Evolutionary conservation across 2,113 vertebrate genomes (phyloP).

Genomic region (Cyanoliseus patagonus): DNA sequence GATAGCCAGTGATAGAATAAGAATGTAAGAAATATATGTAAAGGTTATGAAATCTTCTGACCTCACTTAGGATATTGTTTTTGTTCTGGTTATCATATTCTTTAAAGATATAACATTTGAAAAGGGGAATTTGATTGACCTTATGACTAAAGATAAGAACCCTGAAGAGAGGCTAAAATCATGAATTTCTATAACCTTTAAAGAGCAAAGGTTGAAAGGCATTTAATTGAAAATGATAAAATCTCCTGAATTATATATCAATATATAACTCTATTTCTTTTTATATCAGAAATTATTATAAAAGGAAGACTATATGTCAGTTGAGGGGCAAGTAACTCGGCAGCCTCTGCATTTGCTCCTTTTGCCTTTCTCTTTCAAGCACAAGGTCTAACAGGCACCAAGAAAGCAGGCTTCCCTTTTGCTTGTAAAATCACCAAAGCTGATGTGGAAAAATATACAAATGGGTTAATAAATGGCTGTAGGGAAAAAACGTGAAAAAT

Average conservation of each 20-base stretch:
- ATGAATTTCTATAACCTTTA: slow-evolving; percentile 70
- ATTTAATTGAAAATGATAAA: slow-evolving; percentile 68
- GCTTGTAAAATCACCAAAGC: not conserved
- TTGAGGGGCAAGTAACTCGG: not conserved
- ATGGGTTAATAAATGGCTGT: not conserved
- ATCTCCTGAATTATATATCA: slow-evolving; percentile 44
- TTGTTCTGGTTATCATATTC: slow-evolving; percentile 62
- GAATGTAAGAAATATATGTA: slow-evolving; percentile 20
- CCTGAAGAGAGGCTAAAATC: slow-evolving; percentile 49
- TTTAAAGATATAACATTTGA: slow-evolving; percentile 62
- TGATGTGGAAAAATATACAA: not conserved
- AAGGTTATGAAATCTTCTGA: slow-evolving; percentile 50
- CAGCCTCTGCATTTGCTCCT: not conserved
- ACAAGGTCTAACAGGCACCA: not conserved
- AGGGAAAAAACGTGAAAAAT: fast-evolving
- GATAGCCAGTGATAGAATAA: not conserved
- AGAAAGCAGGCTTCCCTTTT: not conserved
- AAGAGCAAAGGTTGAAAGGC: slow-evolving; percentile 64
- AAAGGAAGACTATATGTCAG: slow-evolving; percentile 26
- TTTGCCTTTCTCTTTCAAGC: not conserved
- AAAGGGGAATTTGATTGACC: slow-evolving; percentile 68
- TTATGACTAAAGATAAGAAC: slow-evolving; percentile 63
- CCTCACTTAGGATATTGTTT: slow-evolving; percentile 48
- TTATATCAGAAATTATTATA: slow-evolving; percentile 43
- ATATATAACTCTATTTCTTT: slow-evolving; percentile 58